Conservation (phyloP, 2,113 vertebrate genomes). For the Plestiodon gilberti region DNA sequence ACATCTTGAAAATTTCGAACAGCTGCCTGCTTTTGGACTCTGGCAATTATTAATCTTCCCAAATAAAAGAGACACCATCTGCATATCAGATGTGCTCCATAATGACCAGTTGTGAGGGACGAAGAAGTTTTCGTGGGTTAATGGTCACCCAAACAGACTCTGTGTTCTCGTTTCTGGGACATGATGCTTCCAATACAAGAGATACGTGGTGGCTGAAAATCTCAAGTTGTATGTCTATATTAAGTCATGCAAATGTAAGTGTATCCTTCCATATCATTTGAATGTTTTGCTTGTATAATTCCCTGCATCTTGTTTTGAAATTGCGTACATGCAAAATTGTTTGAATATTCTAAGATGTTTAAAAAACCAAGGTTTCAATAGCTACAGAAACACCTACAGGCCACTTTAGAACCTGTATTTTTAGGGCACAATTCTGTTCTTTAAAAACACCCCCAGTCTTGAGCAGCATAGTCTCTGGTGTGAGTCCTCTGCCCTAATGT, state of each 20-base stretch:
- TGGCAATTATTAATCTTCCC: constrained; percentile 25
- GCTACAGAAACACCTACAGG: fast-evolving
- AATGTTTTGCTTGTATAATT: neutral
- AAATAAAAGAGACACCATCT: constrained; percentile 7
- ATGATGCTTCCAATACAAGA: neutral
- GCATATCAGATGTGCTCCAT: neutral
- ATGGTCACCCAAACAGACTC: neutral
- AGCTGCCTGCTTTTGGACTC: constrained; percentile 39
- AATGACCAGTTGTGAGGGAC: constrained; percentile 3
- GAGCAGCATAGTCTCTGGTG: too few relatives aligned
- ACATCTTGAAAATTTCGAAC: constrained; percentile 53
- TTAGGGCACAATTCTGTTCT: constrained; percentile 2
- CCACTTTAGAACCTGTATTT: neutral
- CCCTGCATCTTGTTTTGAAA: neutral
- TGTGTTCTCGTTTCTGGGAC: constrained; percentile 1
- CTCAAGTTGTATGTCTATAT: neutral
- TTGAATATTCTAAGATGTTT: neutral
- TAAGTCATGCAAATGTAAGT: neutral
- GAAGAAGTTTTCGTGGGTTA: neutral
- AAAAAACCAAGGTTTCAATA: neutral
- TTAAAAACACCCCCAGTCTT: too few relatives aligned
- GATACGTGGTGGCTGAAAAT: neutral
- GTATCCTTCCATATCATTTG: neutral
- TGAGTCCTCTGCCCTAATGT: too few relatives aligned
- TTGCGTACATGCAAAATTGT: neutral